Evolutionary conservation across 1,140 invertebrate species (phyloP).

Genomic region (Pseudobourletiella spinata): DNA sequence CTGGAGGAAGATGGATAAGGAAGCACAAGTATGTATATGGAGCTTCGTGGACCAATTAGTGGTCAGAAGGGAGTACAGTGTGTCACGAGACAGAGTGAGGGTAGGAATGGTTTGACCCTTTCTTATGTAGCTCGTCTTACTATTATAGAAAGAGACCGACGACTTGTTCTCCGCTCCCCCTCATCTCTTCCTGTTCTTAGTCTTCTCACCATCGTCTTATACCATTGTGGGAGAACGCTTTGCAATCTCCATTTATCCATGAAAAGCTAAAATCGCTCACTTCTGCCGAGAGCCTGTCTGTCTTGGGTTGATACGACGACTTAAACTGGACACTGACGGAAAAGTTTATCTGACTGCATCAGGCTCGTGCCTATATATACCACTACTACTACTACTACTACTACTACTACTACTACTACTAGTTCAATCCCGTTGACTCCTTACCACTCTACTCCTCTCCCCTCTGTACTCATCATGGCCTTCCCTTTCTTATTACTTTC

Average conservation of each 20-base stretch:
- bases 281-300: conserved; percentile 2
- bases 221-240: not conserved
- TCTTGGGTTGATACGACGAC: conserved; percentile 17
- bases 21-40: too few species aligned
- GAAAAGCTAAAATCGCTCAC: conserved; percentile 1
- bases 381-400: too few species aligned
- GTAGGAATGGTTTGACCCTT: not conserved
- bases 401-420: too few species aligned
- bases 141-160: too few species aligned
- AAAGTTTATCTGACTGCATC: conserved; percentile 21
- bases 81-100: not conserved
- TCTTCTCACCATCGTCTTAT: not conserved
- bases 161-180: too few species aligned
- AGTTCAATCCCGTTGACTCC: too few species aligned
- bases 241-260: conserved; percentile 8
- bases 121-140: too few species aligned
- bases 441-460: not conserved
- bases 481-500: not conserved
- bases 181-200: too few species aligned
- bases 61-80: not conserved
- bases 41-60: not conserved
- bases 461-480: not conserved
- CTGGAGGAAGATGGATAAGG: too few species aligned
- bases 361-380: conserved; percentile 2
- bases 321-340: conserved; percentile 12